These are phyloP conservation scores for Heterotis niloticus DNA, from an alignment of 2,113 vertebrate genomes.

Conservation along the genomic window DNA sequence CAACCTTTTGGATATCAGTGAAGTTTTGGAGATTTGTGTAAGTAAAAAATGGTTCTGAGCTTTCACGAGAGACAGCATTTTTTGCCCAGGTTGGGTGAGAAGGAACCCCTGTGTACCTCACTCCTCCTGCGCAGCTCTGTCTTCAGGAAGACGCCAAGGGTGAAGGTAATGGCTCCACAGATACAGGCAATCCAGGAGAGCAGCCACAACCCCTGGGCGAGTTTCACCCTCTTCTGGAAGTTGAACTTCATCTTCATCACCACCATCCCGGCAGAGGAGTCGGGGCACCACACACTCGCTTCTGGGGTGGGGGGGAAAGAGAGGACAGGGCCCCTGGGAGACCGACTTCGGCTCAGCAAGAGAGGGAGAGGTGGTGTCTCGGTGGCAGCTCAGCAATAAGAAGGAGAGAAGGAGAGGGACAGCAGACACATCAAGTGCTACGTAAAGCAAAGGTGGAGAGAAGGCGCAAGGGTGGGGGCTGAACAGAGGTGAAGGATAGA, in stretches of 20 bases:
- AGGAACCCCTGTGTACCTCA: slow-evolving; percentile 55
- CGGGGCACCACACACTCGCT: slow-evolving; percentile 37
- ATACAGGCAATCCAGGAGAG: slow-evolving; percentile 71
- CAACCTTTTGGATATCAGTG: no score
- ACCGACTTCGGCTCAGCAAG: neutral
- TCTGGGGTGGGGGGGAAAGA: neutral
- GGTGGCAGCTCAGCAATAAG: neutral
- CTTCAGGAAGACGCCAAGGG: slow-evolving; percentile 72
- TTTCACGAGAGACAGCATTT: no score
- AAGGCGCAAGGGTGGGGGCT: neutral
- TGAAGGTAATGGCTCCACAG: slow-evolving; percentile 65
- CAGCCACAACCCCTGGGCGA: slow-evolving; percentile 76
- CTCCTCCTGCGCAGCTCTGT: slow-evolving; percentile 67
- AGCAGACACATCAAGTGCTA: neutral
- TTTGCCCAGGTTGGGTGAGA: neutral
- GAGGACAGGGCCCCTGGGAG: neutral
- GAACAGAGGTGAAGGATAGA: slow-evolving; percentile 9
- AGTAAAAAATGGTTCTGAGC: no score
- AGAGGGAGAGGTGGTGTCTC: neutral
- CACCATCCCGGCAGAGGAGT: slow-evolving; percentile 60
- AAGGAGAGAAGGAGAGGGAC: neutral
- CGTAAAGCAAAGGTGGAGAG: neutral
- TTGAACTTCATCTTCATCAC: slow-evolving; percentile 74
- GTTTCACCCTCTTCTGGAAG: slow-evolving; percentile 69
- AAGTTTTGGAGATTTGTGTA: no score